A percentile compares a stretch with the other conserved stretches of the same genome.
Evolutionary conservation across 2,113 vertebrate genomes (phyloP).

Genomic region (Trematomus loennbergii): DNA sequence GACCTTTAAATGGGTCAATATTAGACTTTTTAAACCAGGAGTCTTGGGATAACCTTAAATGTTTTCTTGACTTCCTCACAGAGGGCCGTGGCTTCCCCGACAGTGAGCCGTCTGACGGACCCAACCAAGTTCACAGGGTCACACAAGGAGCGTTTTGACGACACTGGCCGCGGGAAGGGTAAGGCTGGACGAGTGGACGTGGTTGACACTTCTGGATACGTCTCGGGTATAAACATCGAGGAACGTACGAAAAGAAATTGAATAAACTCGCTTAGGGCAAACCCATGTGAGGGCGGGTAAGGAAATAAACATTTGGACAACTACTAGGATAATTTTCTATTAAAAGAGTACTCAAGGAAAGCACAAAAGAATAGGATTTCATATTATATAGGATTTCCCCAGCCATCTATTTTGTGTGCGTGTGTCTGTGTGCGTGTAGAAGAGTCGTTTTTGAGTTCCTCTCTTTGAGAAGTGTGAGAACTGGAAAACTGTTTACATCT

Average conservation of each 20-base stretch:
- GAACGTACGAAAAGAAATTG: conserved; percentile 95
- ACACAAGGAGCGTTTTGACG: conserved; percentile 96
- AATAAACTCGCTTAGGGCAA: conserved; percentile 79
- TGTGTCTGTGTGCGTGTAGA: conserved; percentile 25
- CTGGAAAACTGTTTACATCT: conserved; percentile 87
- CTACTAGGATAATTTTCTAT: conserved; percentile 74
- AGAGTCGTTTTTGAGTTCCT: conserved; percentile 70
- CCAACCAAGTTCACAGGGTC: conserved; percentile 95
- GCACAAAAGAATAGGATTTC: conserved; percentile 79
- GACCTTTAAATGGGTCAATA: not conserved
- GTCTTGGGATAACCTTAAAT: not conserved
- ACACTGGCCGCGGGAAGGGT: conserved; percentile 92
- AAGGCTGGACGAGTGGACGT: conserved; percentile 94
- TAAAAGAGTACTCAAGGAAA: conserved; percentile 70
- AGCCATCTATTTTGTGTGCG: conserved; percentile 57
- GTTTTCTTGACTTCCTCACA: conserved; percentile 53
- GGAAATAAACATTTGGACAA: conserved; percentile 63
- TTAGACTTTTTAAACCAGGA: not conserved
- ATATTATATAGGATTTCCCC: conserved; percentile 65
- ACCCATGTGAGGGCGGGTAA: conserved; percentile 72
- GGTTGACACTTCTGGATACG: conserved; percentile 93
- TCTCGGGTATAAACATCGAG: conserved; percentile 95
- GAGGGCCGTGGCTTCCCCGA: conserved; percentile 94
- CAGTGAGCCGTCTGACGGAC: conserved; percentile 95
- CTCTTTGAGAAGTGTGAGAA: conserved; percentile 80